phyloP scores from a whole-genome alignment of 2,113 vertebrate genomes.

The Melanocharis versteri region DNA sequence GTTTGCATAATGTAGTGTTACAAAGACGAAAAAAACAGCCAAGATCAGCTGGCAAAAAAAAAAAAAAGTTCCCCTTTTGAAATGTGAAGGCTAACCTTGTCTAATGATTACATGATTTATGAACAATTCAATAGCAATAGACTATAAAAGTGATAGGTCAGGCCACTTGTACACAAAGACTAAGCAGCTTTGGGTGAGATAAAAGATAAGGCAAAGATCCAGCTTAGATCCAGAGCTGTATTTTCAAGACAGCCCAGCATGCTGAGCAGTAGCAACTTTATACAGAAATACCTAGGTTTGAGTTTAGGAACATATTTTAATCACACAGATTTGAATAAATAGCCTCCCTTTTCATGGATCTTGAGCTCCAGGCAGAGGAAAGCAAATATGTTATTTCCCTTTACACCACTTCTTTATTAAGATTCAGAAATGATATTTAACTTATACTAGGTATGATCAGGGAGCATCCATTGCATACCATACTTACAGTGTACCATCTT shows the following conservation, averaged over 20 bases:
- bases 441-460: not conserved
- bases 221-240: not conserved
- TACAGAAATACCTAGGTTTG: not conserved
- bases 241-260: not conserved
- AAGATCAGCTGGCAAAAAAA: not conserved
- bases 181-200: slow-evolving; percentile 18
- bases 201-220: not conserved
- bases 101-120: slow-evolving; percentile 42
- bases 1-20: slow-evolving; percentile 31
- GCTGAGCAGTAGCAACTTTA: not conserved
- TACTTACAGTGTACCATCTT: not conserved
- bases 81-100: not conserved
- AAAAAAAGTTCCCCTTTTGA: not conserved
- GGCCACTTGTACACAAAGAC: not conserved
- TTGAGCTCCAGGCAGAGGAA: not conserved
- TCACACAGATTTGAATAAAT: not conserved
- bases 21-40: not conserved
- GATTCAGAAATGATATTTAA: not conserved
- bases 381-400: not conserved
- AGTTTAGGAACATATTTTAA: not conserved
- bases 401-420: not conserved
- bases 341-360: not conserved
- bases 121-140: slow-evolving; percentile 21
- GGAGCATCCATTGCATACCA: not conserved
- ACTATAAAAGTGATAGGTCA: slow-evolving; percentile 28